Conservation (phyloP, 2,888 invertebrate species). For the Plebejus melissa region DNA sequence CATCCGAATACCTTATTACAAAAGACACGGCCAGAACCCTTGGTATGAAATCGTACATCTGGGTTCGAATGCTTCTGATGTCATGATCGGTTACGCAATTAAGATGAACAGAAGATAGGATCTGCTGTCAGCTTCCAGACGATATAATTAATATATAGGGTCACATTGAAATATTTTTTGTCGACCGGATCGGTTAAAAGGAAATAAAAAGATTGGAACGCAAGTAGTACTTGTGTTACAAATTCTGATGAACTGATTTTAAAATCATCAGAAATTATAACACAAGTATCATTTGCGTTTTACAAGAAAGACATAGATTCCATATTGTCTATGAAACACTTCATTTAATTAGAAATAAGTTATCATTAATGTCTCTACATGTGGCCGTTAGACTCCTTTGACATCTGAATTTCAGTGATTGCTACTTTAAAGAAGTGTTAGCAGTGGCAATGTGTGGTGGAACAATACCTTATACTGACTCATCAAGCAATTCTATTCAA, state of each 20-base stretch:
- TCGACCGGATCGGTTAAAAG: neutral
- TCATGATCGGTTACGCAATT: constrained; percentile 57
- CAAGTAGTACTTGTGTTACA: neutral
- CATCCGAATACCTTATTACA: constrained; percentile 36
- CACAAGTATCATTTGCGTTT: too few species aligned
- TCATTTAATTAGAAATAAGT: too few species aligned
- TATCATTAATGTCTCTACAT: too few species aligned
- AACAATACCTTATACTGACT: neutral
- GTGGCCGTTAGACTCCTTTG: too few species aligned
- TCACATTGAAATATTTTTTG: neutral
- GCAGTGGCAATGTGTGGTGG: neutral
- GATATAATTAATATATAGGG: constrained; percentile 18
- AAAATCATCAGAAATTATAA: too few species aligned
- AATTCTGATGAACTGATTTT: neutral
- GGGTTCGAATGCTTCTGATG: constrained; percentile 46
- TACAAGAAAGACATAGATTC: too few species aligned
- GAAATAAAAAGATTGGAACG: neutral
- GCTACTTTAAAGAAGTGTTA: too few species aligned
- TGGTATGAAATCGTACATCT: constrained; percentile 37
- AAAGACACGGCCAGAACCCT: constrained; percentile 37
- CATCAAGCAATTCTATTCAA: neutral
- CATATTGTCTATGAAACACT: too few species aligned
- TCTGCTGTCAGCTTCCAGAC: constrained; percentile 3
- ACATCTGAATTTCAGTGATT: too few species aligned
- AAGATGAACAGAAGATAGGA: constrained; percentile 46